phyloP scores from a whole-genome alignment of 2,797 vertebrate genomes.

The Chromobotia macracanthus region DNA sequence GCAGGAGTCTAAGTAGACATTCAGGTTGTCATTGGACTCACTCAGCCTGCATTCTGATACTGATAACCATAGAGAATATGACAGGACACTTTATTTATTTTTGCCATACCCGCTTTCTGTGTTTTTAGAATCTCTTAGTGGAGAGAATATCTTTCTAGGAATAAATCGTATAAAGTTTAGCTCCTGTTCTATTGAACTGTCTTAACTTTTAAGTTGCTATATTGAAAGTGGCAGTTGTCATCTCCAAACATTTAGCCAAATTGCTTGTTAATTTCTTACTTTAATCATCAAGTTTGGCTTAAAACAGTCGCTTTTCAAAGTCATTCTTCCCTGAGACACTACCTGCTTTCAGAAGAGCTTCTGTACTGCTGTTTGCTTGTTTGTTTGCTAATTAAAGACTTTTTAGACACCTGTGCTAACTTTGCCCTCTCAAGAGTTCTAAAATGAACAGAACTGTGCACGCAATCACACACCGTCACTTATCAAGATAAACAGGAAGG shows the following conservation, averaged over 20 bases:
- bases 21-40: slow-evolving; percentile 7
- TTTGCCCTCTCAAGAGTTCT: slow-evolving; percentile 62
- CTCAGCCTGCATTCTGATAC: slow-evolving; percentile 27
- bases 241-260: slow-evolving; percentile 1
- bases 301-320: slow-evolving; percentile 30
- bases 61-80: not conserved
- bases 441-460: slow-evolving; percentile 66
- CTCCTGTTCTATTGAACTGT: not conserved
- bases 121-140: not conserved
- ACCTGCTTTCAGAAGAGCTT: slow-evolving; percentile 42
- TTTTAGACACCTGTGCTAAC: slow-evolving; percentile 76
- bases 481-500: slow-evolving; percentile 53
- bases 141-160: not conserved
- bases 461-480: slow-evolving; percentile 66
- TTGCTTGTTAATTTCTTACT: not conserved
- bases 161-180: slow-evolving; percentile 12
- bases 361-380: slow-evolving; percentile 67
- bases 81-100: not conserved
- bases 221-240: slow-evolving; percentile 9
- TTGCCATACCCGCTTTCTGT: not conserved
- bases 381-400: slow-evolving; percentile 78
- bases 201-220: slow-evolving; percentile 1
- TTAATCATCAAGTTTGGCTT: slow-evolving; percentile 47
- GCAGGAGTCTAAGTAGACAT: not conserved
- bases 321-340: slow-evolving; percentile 40